Conservation (phyloP, 2,113 vertebrate genomes). For the Shinisaurus crocodilurus region DNA sequence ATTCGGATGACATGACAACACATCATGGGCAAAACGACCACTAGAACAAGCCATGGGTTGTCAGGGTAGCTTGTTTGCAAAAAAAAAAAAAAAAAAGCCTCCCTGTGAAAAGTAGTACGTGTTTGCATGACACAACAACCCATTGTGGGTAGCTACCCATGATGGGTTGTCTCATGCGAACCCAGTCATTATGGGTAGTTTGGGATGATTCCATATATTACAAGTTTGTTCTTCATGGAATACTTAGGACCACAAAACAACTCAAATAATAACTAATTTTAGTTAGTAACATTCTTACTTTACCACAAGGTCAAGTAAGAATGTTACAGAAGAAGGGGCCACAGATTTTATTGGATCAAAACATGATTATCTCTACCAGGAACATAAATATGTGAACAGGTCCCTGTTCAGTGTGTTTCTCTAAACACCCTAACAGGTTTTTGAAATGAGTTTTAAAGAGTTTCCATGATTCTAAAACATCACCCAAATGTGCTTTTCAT, state of each 20-base stretch:
- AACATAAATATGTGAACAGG: not conserved
- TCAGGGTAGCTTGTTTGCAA: no score
- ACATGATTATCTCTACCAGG: not conserved
- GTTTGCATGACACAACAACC: no score
- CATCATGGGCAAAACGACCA: no score
- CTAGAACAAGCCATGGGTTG: no score
- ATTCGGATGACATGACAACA: no score
- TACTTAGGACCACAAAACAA: not conserved
- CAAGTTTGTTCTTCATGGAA: not conserved
- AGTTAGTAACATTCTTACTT: no score
- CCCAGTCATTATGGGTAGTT: no score
- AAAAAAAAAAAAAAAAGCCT: no score
- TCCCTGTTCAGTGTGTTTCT: not conserved
- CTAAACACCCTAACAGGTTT: not conserved
- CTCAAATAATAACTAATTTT: not conserved
- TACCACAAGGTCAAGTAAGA: not conserved
- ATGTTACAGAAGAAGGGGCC: not conserved
- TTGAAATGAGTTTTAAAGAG: not conserved
- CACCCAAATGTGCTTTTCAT: not conserved
- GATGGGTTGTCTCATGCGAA: no score
- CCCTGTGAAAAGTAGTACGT: no score
- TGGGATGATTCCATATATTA: not conserved
- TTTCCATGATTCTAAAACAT: not conserved
- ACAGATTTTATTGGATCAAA: not conserved
- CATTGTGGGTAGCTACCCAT: no score